Evolutionary conservation across 2,888 invertebrate genomes (phyloP), one percentile per base, ranked within the genome.

Genomic region (Polietes domitor): DNA sequence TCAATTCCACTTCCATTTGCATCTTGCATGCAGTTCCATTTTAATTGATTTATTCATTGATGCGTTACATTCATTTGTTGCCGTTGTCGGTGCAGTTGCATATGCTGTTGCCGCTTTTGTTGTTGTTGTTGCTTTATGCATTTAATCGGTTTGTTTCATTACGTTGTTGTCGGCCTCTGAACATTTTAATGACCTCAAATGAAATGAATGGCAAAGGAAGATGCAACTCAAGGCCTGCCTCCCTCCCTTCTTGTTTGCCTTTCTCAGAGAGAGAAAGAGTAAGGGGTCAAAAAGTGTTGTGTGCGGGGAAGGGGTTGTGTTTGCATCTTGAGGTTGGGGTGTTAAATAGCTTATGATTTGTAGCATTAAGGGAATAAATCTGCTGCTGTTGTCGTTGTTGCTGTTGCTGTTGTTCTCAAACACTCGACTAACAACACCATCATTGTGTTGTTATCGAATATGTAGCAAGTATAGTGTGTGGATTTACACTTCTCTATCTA

Each of bases 41-140:
- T 84, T 84, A 84, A 84, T 84, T 84, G 84, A 81, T 81, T 84
- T 84, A 81, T 73, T 81, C 79, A 84, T 81, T 84, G 78, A 76
- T 76, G 81, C 84, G 81, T 78, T 61, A 72, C 75, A 72, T 68
- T 58, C 58, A 58, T 21, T 41, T 28, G 12, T 32, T 65, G 10
- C 28, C 19, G 43, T 50, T 37, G 63, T 70, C 19, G 10, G 24
- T 17, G 58, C 47, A 24, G 17, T n/a, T 19, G 19, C 17, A 6
- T 47, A 4, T 50, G 9, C 47, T 9, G 3, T 24, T 9, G 53
- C 53, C 19, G 53, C 5, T 10, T 21, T 21, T 24, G 53, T 9
- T 50, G 58, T 26, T 61, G 37, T 9, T 61, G 28, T 12, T 47
- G 61, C 24, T 61, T 24, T 26, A 58, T 58, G 58, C 17, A 26